Conservation (phyloP, 2,888 invertebrate species). For the Sesia apiformis region DNA sequence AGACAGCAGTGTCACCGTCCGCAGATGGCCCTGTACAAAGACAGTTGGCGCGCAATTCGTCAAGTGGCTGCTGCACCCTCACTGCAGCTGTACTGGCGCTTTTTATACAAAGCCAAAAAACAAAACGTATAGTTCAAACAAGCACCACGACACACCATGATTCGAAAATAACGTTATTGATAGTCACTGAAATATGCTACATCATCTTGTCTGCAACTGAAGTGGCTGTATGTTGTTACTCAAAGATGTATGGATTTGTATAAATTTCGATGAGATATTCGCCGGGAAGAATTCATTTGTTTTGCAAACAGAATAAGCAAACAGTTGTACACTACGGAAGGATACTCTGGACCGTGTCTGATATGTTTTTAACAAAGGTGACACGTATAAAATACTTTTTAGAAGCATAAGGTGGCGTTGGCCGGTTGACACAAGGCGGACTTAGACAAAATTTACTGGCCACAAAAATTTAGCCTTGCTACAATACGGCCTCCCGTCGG, state of each 20-base stretch:
- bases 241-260: slow-evolving; percentile 30
- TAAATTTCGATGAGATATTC: slow-evolving; percentile 27
- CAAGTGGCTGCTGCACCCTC: background rate
- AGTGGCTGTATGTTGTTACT: slow-evolving; percentile 30
- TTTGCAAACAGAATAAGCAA: slow-evolving; percentile 18
- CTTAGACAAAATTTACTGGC: slow-evolving; percentile 59
- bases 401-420: slow-evolving; percentile 23
- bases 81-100: background rate
- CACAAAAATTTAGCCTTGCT: slow-evolving; percentile 45
- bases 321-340: background rate
- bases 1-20: slow-evolving; percentile 15
- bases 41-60: slow-evolving; percentile 2
- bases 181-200: slow-evolving; percentile 32
- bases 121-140: slow-evolving; percentile 18
- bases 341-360: background rate
- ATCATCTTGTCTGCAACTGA: slow-evolving; percentile 39
- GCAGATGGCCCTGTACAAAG: background rate
- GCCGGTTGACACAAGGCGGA: slow-evolving; percentile 46
- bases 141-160: background rate
- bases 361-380: slow-evolving; percentile 30
- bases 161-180: slow-evolving; percentile 13
- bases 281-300: slow-evolving; percentile 21
- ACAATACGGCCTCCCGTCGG: slow-evolving; percentile 26
- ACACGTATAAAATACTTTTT: slow-evolving; percentile 1
- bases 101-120: background rate